phyloP scores from a whole-genome alignment of 2,113 vertebrate genomes.

The Narcine bancroftii region DNA sequence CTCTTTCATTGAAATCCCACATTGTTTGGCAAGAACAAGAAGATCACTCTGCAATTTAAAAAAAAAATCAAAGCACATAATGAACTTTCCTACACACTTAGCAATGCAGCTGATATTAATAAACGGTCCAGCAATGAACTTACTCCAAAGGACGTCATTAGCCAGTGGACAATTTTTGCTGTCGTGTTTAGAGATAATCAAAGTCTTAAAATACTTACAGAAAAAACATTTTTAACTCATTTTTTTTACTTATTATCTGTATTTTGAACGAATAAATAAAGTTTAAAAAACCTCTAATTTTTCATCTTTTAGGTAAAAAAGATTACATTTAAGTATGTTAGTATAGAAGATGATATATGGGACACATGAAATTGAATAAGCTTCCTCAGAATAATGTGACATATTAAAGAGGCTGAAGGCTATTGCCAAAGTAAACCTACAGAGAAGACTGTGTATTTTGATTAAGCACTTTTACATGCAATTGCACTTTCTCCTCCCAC shows the following conservation, averaged over 20 bases:
- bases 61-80: background rate
- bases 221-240: background rate
- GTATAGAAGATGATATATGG: background rate
- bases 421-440: background rate
- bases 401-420: too few relatives aligned
- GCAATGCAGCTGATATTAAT: too few relatives aligned
- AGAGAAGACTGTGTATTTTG: background rate
- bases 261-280: too few relatives aligned
- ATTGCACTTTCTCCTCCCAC: background rate
- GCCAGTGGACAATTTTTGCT: too few relatives aligned
- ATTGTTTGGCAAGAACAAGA: slow-evolving; percentile 57
- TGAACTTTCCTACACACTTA: background rate
- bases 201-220: background rate
- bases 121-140: background rate
- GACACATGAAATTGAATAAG: too few relatives aligned
- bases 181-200: background rate
- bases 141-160: background rate
- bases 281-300: too few relatives aligned
- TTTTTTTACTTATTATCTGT: background rate
- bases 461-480: background rate
- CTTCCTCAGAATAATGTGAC: too few relatives aligned
- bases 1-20: slow-evolving; percentile 62
- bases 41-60: slow-evolving; percentile 46
- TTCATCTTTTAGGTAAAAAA: background rate
- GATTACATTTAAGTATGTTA: background rate